phyloP scores from a whole-genome alignment of 2,113 vertebrate species.

The Australoheros scitulus region DNA sequence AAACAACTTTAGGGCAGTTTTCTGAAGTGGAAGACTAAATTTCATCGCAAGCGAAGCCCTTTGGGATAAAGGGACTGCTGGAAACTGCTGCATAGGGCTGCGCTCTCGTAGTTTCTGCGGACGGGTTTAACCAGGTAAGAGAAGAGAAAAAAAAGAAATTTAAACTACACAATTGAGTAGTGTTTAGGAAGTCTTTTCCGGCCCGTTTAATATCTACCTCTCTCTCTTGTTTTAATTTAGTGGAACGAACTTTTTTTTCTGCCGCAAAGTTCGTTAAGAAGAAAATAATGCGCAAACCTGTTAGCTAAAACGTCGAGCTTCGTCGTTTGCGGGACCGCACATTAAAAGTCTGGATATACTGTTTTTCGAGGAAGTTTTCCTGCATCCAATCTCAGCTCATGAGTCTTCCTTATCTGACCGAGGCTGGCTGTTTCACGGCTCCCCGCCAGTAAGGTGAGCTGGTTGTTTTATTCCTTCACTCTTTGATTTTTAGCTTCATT shows the following conservation, averaged over 20 bases:
- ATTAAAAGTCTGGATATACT: constrained; percentile 24
- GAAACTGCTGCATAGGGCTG: constrained; percentile 18
- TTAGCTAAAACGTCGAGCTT: constrained; percentile 8
- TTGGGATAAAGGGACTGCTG: constrained; percentile 62
- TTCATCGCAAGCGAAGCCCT: constrained; percentile 50
- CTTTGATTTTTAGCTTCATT: constrained; percentile 3
- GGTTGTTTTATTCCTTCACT: not conserved
- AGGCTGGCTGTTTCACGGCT: constrained; percentile 49
- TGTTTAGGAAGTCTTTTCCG: not conserved
- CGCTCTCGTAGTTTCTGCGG: constrained; percentile 1
- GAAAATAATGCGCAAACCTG: constrained; percentile 47
- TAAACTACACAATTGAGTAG: not conserved
- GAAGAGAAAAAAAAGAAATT: not conserved
- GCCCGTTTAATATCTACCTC: not conserved
- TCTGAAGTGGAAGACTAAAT: constrained; percentile 33
- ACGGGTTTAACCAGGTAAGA: not conserved
- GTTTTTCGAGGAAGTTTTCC: constrained; percentile 32
- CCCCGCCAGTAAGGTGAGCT: constrained; percentile 65
- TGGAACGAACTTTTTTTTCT: constrained; percentile 6
- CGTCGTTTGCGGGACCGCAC: not conserved
- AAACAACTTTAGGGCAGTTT: constrained; percentile 47
- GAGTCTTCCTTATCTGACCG: constrained; percentile 32
- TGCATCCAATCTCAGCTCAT: constrained; percentile 33
- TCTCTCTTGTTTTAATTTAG: not conserved
- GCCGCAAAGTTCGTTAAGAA: constrained; percentile 34